These are phyloP conservation scores for Magallana angulata DNA, from an alignment of 1,140 invertebrate genomes.

Conservation along the genomic window DNA sequence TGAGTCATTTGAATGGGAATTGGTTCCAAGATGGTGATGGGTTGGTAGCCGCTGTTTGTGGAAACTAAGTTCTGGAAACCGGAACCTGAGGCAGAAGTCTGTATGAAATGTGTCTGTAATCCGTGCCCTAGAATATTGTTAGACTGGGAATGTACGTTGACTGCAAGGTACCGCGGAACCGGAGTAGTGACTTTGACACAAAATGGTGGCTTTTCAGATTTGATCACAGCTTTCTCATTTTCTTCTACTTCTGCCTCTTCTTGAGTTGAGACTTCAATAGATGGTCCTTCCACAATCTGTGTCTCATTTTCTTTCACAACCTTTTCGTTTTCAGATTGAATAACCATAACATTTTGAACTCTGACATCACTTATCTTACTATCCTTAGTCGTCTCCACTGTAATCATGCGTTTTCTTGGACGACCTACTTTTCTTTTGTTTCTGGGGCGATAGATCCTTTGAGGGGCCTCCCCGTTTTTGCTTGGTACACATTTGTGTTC, in stretches of 20 bases:
- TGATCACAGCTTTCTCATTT: slow-evolving; percentile 19
- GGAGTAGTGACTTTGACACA: slow-evolving; percentile 61
- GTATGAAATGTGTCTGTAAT: slow-evolving; percentile 71
- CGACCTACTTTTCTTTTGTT: slow-evolving; percentile 70
- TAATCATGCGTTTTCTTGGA: slow-evolving; percentile 70
- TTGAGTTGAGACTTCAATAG: background rate
- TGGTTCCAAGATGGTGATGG: slow-evolving; percentile 72
- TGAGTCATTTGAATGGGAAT: slow-evolving; percentile 59
- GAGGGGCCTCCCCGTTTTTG: slow-evolving; percentile 53
- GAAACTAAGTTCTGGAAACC: slow-evolving; percentile 51
- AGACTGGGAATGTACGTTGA: slow-evolving; percentile 21
- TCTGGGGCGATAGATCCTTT: slow-evolving; percentile 52
- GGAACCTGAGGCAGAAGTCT: slow-evolving; percentile 57
- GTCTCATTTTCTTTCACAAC: background rate
- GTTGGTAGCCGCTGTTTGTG: slow-evolving; percentile 62
- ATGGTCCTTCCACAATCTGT: background rate
- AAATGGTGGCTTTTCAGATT: slow-evolving; percentile 55
- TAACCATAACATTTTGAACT: slow-evolving; percentile 31
- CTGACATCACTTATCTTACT: slow-evolving; percentile 31
- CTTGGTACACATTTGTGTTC: slow-evolving; percentile 73
- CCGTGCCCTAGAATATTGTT: slow-evolving; percentile 62
- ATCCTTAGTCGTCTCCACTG: slow-evolving; percentile 19
- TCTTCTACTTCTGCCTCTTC: background rate
- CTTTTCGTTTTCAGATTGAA: background rate
- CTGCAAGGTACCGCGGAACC: slow-evolving; percentile 52